Base-by-base conservation (phyloP, 2,797 vertebrate genomes). In the Pseudochaenichthys georgianus region DNA sequence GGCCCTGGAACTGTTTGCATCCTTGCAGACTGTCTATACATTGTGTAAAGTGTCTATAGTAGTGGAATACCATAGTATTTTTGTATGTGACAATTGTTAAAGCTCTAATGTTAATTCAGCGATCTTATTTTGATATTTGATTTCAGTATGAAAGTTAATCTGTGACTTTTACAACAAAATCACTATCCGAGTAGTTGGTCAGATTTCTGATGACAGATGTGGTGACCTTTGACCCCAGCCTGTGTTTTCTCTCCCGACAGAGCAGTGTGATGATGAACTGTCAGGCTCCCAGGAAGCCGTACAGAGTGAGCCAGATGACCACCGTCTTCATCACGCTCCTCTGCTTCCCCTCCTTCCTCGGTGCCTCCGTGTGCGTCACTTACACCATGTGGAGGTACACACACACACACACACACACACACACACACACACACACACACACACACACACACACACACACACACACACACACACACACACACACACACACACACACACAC, bases 251-350 rank as follows among this genome's bases (percentile, higher is more conserved):
- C 41, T 68, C 50, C 46, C 34, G 64, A 19, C 93, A 99, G 98
- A 91, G 93, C 47, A 99, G 98, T 80, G 92, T 99, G 87, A 95
- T 98, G 97, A 93, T 86, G 88, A 99, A 99, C 95, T 99, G 97
- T 83, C 97, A 96, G 90, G 94, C 95, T 0, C 97, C 98, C 12
- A 93, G 96, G 68, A 96, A 95, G 79, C 96, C 96, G 0, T 99
- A 97, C 96, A 92, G 95, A 65, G 97, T 97, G 0, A 96, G 95
- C 13, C 97, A 92, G 83, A 99, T 99, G 97, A 96, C 91, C 82
- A 98, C 96, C 0, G 28, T 96, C 86, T 99, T 99, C 92, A 94
- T 97, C 90, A 95, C 96, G 0, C 94, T 99, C 47, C 95, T 99
- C 60, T 99, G 96, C 87, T 97, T 98, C 90, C 98, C 98, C 0